Evolutionary conservation across 2,888 invertebrate genomes (phyloP).

Genomic region (Cybosia mesomella): DNA sequence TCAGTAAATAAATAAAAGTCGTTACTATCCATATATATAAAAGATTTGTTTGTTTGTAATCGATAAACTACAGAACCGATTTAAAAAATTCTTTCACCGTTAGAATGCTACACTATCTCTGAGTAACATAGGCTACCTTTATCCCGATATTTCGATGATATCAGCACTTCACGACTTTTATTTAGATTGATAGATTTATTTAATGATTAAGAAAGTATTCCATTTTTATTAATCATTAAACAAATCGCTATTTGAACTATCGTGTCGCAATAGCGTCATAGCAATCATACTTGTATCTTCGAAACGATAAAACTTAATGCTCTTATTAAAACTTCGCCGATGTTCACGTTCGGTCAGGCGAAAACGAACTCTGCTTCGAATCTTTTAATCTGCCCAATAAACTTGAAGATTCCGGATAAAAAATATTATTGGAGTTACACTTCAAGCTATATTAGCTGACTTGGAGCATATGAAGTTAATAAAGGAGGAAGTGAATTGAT

Average conservation of each 20-base stretch:
- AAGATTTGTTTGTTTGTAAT: too few species aligned
- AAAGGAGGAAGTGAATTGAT: slow-evolving; percentile 40
- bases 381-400: slow-evolving; percentile 70
- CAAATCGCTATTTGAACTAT: not conserved
- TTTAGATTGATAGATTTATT: too few species aligned
- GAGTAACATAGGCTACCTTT: too few species aligned
- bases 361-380: slow-evolving; percentile 40
- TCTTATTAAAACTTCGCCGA: slow-evolving; percentile 37
- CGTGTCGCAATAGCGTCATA: not conserved
- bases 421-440: slow-evolving; percentile 57
- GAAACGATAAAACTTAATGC: slow-evolving; percentile 30
- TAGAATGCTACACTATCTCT: too few species aligned
- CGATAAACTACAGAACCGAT: too few species aligned
- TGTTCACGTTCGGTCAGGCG: slow-evolving; percentile 38
- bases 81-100: too few species aligned
- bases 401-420: slow-evolving; percentile 62
- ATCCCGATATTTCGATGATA: too few species aligned
- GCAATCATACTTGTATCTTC: slow-evolving; percentile 6
- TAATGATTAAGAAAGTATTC: too few species aligned
- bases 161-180: too few species aligned
- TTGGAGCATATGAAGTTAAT: slow-evolving; percentile 23
- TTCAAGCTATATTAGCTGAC: slow-evolving; percentile 27
- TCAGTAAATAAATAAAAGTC: not conserved
- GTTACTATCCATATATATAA: too few species aligned
- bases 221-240: not conserved